Base-by-base conservation (phyloP, 2,888 invertebrate genomes). In the Tipula unca region DNA sequence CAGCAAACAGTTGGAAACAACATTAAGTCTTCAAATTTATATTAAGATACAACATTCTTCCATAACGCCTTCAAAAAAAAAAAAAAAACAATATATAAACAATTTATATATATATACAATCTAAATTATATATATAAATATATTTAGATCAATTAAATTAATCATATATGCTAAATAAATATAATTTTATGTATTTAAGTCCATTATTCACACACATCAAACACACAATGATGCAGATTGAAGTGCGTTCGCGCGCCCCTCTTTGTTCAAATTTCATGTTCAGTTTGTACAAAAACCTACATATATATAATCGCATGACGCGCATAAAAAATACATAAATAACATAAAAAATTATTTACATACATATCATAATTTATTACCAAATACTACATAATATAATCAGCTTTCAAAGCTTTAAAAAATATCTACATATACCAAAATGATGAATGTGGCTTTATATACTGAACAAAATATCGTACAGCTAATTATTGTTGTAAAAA, bases 1-100 rank as follows among this genome's bases (percentile, higher is more conserved):
- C 92, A 95, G 96, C 96, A 89, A 96, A 96, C 92, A 96, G 94
- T 93, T 96, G 96, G 96, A 96, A 95, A 92, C 95, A 95, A 91
- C 95, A 95, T 92, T 95, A 89, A 88, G 36, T 85, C 85, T 85
- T 54, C 69, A 48, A 42, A 48, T 48, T 42, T 32, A 85, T 42
- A 85, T 42, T 42, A 85, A 85, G 14, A 48, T 29, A 48, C 32
- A 85, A 85, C 84, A 85, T 84, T 84, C 84, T 84, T 84, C 84
- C 84, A 84, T 84, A 84, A 84, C 84, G 84, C 84, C 84, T 86
- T 86, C 35, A 86, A 42, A n/a, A n/a, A n/a, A n/a, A n/a, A n/a
- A n/a, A n/a, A n/a, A n/a, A n/a, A n/a, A 85, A 85, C 25, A 39
- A 25, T 69, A 48, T 48, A 48, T 42, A 83, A 83, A 82, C 3